Evolutionary conservation across 2,113 vertebrate species (phyloP), one percentile per base, ranked within the genome.

Genomic region (Octodon degus): DNA sequence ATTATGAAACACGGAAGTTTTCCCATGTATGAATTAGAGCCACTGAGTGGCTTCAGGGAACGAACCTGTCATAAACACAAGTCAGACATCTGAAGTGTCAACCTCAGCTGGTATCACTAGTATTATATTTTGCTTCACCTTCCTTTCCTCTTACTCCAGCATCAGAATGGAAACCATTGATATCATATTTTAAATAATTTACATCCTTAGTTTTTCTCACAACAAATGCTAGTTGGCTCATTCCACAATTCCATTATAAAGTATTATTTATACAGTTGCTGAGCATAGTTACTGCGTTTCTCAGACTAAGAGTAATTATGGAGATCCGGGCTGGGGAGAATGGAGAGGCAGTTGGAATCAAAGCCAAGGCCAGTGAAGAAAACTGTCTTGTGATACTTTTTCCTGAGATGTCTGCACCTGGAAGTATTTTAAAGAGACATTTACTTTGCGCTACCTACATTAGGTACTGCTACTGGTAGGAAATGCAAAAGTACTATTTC

Each of bases 401-500:
- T 25, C 19, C 25, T 6, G 20, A 50, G 34, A 91, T 80, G 5
- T 80, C 86, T 82, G 91, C 34, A 89, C 27, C 40, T 89, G 27
- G 53, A 96, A 95, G 89, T 96, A 91, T 89, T 95, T 97, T 91
- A 93, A 92, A 88, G 47, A 83, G 22, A 37, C 53, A n/a, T 80
- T 93, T 92, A 55, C 43, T 93, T 47, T 22, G 63, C 16, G 32
- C 40, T 90, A 37, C 72, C 32, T 62, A 90, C 72, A 68, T 25
- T 76, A 60, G 88, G 27, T 20, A 70, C 93, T 77, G 30, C 60
- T 94, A 62, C 67, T 93, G 65, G 93, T 92, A 87, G 80, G 43
- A 95, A 94, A 94, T 72, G 62, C 62, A 34, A 60, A 95, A 94
- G 24, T 80, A 8, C 86, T 96, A 30, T 91, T 96, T 55, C 62